A percentile compares a stretch with the other conserved stretches of the same genome.
phyloP scores from a whole-genome alignment of 2,113 vertebrate species.

The Hippolais icterina region DNA sequence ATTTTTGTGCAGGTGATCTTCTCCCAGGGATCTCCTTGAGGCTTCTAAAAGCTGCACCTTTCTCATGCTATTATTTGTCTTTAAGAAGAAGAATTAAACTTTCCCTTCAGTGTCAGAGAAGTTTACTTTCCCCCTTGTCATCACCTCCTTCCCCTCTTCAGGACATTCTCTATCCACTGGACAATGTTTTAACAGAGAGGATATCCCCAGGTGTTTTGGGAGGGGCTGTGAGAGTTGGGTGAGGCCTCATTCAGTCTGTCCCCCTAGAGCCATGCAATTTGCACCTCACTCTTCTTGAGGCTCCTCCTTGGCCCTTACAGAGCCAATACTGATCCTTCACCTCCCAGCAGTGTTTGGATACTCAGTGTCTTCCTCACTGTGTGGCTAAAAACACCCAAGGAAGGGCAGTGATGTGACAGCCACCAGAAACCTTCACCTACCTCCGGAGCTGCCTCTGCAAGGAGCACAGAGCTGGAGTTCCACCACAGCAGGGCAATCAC shows the following conservation, averaged over 20 bases:
- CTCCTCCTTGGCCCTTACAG: not conserved
- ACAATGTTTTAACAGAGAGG: not conserved
- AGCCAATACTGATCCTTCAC: rapidly evolving
- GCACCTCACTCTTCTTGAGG: not conserved
- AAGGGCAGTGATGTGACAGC: not conserved
- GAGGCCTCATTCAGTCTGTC: not conserved
- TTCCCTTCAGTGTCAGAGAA: not conserved
- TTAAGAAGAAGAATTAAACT: not conserved
- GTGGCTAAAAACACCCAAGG: not conserved
- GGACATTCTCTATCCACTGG: not conserved
- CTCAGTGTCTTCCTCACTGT: not conserved
- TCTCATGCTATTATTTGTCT: not conserved
- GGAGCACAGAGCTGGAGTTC: conserved; percentile 30
- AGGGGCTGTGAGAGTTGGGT: not conserved
- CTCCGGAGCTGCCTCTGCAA: conserved; percentile 36
- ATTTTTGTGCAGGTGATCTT: not conserved
- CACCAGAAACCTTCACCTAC: conserved; percentile 35
- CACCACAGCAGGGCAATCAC: conserved; percentile 57
- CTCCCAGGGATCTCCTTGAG: not conserved
- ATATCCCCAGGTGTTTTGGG: not conserved
- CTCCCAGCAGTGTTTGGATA: not conserved
- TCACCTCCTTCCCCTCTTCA: not conserved
- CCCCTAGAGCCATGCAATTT: not conserved
- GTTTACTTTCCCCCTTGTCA: not conserved
- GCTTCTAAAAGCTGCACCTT: not conserved